Evolutionary conservation across 2,888 invertebrate species (phyloP), one percentile per base, ranked within the genome.

Genomic region (Megamerina dolium): DNA sequence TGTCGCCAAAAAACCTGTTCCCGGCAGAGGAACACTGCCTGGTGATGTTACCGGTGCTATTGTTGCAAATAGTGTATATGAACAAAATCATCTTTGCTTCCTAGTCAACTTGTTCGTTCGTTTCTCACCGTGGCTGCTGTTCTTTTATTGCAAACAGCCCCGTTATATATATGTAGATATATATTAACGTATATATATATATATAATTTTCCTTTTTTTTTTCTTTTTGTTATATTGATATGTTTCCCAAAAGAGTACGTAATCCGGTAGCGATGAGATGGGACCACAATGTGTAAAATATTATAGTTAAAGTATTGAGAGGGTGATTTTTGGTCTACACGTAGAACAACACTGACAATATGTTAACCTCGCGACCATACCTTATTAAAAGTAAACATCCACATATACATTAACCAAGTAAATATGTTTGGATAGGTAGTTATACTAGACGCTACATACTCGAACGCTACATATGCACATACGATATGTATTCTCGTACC

Each of bases 311-410:
- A 50, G 44, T 43, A 40, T 52, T 35, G 33, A 44, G 41, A 41
- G 55, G 54, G 51, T 54, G 49, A 53, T 51, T 52, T 54, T 49
- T 50, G 39, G 46, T 27, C 31, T 36, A 37, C 18, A 33, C 37
- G 17, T 34, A 41, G 35, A 44, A 37, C 43, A 42, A 58, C 58
- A 58, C 58, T 57, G 58, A 61, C 67, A 67, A 67, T 66, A 69
- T 69, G 68, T 63, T 68, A 65, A 64, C 65, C 64, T 61, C 59
- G 60, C 59, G 57, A n/a, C n/a, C n/a, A n/a, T n/a, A n/a, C 55
- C 51, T 48, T 52, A 51, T 51, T 45, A 47, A 46, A 47, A 42
- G 41, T 36, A 48, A 39, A 39, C n/a, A n/a, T n/a, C n/a, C n/a
- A n/a, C n/a, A n/a, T n/a, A n/a, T n/a, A n/a, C n/a, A n/a, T n/a